Evolutionary conservation across 2,113 vertebrate species (phyloP).

Genomic region (Oncorhynchus masou): DNA sequence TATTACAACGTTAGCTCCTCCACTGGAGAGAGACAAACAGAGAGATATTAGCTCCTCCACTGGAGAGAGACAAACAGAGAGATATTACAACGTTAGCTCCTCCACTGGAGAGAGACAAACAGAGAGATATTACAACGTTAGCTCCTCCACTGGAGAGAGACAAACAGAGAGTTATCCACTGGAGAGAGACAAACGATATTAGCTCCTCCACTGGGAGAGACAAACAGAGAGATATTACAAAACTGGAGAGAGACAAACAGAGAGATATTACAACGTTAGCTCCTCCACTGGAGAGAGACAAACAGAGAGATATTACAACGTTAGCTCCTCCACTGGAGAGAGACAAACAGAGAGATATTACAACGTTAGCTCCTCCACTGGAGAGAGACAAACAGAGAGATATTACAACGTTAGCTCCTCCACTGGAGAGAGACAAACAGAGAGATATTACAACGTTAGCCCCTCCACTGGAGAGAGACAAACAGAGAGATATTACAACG

Average conservation of each 20-base stretch:
- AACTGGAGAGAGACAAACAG: constrained; percentile 61
- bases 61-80: constrained; percentile 51
- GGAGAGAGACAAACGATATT: constrained; percentile 22
- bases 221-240: too few relatives aligned
- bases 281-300: constrained; percentile 68
- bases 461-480: constrained; percentile 69
- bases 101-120: constrained; percentile 64
- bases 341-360: too few relatives aligned
- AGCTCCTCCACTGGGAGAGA: constrained; percentile 68
- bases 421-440: constrained; percentile 61
- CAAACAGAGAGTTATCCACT: constrained; percentile 72
- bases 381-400: constrained; percentile 15
- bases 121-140: too few relatives aligned
- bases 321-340: constrained; percentile 70
- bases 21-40: constrained; percentile 61
- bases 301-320: too few relatives aligned
- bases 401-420: too few relatives aligned
- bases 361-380: constrained; percentile 76
- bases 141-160: constrained; percentile 69
- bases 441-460: too few relatives aligned
- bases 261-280: too few relatives aligned
- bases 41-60: constrained; percentile 71
- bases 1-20: too few relatives aligned
- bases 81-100: too few relatives aligned
- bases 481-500: too few relatives aligned